Percentiles rank a stretch among this genome's conserved stretches.
Evolutionary conservation across 1,140 invertebrate genomes (phyloP).

Genomic region (Wiebesia pumilae): DNA sequence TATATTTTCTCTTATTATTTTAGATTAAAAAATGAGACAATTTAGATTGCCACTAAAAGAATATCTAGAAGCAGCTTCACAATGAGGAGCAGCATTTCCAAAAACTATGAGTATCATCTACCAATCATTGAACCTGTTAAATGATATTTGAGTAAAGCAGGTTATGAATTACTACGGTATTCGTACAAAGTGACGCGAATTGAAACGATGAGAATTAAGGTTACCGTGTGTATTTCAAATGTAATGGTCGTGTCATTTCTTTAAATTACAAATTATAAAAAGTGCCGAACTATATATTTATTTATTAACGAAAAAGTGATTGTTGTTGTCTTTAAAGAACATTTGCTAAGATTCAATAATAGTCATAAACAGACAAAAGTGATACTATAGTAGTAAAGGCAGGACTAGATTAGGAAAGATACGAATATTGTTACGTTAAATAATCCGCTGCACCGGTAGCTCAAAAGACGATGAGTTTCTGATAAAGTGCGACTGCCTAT

Average conservation of each 20-base stretch:
- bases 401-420: neutral
- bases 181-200: neutral
- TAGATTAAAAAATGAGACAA: constrained; percentile 24
- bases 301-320: no score
- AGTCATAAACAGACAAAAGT: no score
- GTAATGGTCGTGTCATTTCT: neutral
- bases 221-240: neutral
- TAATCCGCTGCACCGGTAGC: neutral
- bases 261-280: no score
- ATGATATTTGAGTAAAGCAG: neutral
- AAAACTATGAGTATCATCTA: constrained; percentile 30
- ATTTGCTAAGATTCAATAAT: neutral
- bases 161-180: neutral
- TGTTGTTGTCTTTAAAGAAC: neutral
- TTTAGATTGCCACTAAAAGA: neutral
- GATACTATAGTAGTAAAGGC: neutral
- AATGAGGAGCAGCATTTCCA: neutral
- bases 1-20: neutral
- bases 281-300: no score
- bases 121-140: neutral
- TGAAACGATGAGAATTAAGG: neutral
- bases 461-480: neutral
- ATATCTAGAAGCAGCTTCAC: neutral
- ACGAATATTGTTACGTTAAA: neutral
- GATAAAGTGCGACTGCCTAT: constrained; percentile 64